Base-by-base conservation (phyloP, 2,113 vertebrate species). In the Cochlearius cochlearius region DNA sequence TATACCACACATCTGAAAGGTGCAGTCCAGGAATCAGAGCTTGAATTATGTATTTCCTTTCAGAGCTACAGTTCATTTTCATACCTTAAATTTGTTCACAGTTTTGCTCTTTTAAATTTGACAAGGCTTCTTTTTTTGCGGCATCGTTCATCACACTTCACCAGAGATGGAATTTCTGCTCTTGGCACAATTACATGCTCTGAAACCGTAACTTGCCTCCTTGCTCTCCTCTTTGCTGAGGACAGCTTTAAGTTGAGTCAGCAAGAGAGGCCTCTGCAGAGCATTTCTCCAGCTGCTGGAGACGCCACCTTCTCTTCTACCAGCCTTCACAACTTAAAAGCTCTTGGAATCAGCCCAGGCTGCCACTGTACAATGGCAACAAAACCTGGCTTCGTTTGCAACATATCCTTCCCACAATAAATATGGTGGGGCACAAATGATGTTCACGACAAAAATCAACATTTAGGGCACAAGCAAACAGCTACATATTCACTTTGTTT, bases 361-460 rank as follows among this genome's bases (percentile, higher is more conserved):
- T 62, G 15, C 7, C 25, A 32, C 27, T 4, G 8, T 49, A 26
- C 8, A 5, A 69, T 1, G 3, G 52, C 58, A 52, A 67, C 0
- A 1, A 71, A 56, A 7, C 30, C 32, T 5, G 5, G 30, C 34
- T 83, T 41, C 21, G 6, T 52, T 19, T 80, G 58, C 36, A 15
- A 36, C 41, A 2, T 8, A 47, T 1, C 8, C 41, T 66, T 47
- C 26, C 45, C 41, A 4, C 67, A 66, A 25, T 6, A 53, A 66
- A 63, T 23, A 21, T 8, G 20, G 43, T 21, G 14, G 13, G 22
- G 7, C 4, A 2, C 59, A 59, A 50, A 26, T 12, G 9, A 30
- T 20, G 6, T 32, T 53, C 30, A 63, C 3, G 1, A 72, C 27
- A 59, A 68, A 72, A 67, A 19, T 10, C 53, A 58, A 21, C 25